Base-by-base conservation (phyloP, 2,888 invertebrate species). In the Polymixis flavicincta region DNA sequence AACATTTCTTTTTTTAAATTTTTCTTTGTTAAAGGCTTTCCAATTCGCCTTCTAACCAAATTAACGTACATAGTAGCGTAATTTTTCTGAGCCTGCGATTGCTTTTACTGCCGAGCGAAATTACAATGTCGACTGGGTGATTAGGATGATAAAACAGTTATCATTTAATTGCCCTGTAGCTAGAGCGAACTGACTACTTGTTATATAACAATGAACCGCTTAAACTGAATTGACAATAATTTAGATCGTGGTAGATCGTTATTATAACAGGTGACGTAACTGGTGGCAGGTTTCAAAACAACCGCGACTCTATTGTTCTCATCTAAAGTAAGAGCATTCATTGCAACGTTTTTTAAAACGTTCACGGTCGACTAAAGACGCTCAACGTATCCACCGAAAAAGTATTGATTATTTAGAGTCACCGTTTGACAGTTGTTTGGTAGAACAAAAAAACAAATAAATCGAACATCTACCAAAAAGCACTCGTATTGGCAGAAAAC, bases 271-370 rank as follows among this genome's bases (percentile, higher is more conserved):
- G 86, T 92, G 91, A 91, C 89, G 89, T 89, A 89, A 91, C 89
- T 86, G 85, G 89, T 80, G 80, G 86, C 84, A 85, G 90, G 90
- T 93, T 92, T 89, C 89, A 85, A 90, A 93, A 93, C 92, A 92
- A 88, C 78, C 78, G 82, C 80, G 84, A 80, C 86, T 87, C 90
- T 90, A 89, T 92, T 93, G 92, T 92, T 87, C 89, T 87, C 87
- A 74, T 80, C 83, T 85, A 83, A 89, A 90, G 87, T 83, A 85
- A 89, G 89, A 88, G 89, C 90, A 87, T 89, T 91, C 85, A 84
- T 83, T 84, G 67, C 83, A 88, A 81, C 84, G 76, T 68, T 79
- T 87, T 79, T 90, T 90, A 86, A 76, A 82, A 71, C 77, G 85
- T 90, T 88, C 84, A 86, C 87, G 88, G 85, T 86, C 83, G 82